A percentile compares a stretch with the other conserved stretches of the same genome.
Conservation (phyloP, 2,888 invertebrate genomes). For the Pyrgus malvae region DNA sequence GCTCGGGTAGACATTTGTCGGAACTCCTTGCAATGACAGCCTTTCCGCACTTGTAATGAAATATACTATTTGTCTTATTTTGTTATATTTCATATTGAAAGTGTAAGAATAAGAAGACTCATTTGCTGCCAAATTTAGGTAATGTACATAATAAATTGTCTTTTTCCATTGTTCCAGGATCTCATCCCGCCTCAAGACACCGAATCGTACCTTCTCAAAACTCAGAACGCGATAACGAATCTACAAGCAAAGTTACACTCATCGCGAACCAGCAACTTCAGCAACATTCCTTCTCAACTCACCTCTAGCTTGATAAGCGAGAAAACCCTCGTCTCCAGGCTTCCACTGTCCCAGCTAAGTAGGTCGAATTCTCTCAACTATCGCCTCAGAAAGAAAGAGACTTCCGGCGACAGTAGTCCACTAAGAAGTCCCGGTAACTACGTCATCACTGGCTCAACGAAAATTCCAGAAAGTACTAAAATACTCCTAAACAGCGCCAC, state of each 20-base stretch:
- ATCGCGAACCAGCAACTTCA: slow-evolving; percentile 54
- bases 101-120: too few relatives aligned
- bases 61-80: too few relatives aligned
- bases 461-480: slow-evolving; percentile 59
- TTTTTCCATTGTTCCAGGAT: slow-evolving; percentile 64
- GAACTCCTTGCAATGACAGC: too few relatives aligned
- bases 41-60: too few relatives aligned
- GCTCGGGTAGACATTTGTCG: too few relatives aligned
- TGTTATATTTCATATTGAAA: too few relatives aligned
- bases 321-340: slow-evolving; percentile 67
- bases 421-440: slow-evolving; percentile 72
- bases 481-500: slow-evolving; percentile 63
- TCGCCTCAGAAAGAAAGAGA: slow-evolving; percentile 63
- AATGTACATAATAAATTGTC: too few relatives aligned
- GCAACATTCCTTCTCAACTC: slow-evolving; percentile 60
- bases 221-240: slow-evolving; percentile 83
- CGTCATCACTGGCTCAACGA: slow-evolving; percentile 71
- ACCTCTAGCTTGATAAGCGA: slow-evolving; percentile 72
- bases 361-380: slow-evolving; percentile 76
- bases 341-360: slow-evolving; percentile 72
- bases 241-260: slow-evolving; percentile 81
- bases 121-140: too few relatives aligned
- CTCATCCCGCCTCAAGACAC: slow-evolving; percentile 76
- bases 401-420: slow-evolving; percentile 67
- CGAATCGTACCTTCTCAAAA: slow-evolving; percentile 81